These are phyloP conservation scores for Artibeus jamaicensis DNA, from an alignment of 2,797 vertebrate species.

Conservation along the genomic window DNA sequence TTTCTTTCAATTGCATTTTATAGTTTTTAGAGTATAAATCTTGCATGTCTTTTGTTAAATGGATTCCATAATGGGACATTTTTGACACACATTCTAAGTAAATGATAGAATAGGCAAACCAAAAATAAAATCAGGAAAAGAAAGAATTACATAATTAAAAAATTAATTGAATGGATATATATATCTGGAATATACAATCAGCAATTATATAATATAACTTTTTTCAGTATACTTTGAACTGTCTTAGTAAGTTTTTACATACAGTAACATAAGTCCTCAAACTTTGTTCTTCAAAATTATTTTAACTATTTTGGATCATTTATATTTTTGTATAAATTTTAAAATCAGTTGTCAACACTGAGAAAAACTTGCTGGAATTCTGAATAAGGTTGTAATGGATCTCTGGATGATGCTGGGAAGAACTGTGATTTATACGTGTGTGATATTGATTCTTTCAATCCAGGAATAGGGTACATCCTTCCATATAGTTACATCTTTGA, in stretches of 20 bases:
- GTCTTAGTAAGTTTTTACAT: background rate
- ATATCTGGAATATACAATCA: background rate
- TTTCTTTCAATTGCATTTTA: background rate
- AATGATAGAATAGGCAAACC: background rate
- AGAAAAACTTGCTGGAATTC: background rate
- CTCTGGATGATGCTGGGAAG: background rate
- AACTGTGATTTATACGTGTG: background rate
- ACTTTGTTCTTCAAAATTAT: background rate
- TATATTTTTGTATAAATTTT: background rate
- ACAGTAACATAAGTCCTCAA: background rate
- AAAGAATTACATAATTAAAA: background rate
- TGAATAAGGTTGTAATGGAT: background rate
- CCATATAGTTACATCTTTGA: background rate
- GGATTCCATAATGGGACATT: background rate
- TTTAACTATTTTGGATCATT: background rate
- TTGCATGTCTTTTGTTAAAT: background rate
- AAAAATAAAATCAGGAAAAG: background rate
- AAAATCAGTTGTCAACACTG: background rate
- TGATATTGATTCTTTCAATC: background rate
- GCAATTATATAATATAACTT: background rate
- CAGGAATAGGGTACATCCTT: background rate
- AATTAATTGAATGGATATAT: background rate
- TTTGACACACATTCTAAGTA: background rate
- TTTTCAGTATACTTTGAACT: background rate
- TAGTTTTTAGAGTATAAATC: background rate